phyloP scores from a whole-genome alignment of 2,797 vertebrate species.

The Pseudotriccus pelzelni region DNA sequence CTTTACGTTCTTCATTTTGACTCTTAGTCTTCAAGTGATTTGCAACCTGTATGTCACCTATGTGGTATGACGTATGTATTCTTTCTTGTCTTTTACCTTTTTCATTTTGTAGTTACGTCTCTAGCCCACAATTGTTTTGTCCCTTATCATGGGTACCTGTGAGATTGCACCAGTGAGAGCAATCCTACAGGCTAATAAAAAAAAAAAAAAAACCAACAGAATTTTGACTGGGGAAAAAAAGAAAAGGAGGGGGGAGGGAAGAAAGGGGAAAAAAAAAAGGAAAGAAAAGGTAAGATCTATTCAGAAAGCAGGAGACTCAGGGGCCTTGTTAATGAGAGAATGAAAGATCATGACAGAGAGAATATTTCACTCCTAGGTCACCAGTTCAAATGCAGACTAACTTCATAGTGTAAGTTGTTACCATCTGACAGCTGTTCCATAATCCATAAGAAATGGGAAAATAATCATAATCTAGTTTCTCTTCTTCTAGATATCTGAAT shows the following conservation, averaged over 20 bases:
- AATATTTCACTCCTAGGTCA: conserved; percentile 53
- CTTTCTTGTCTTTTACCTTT: not conserved
- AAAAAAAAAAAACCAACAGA: not conserved
- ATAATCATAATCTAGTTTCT: not conserved
- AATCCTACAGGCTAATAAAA: not conserved
- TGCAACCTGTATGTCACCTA: not conserved
- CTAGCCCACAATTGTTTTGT: not conserved
- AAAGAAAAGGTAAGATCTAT: not conserved
- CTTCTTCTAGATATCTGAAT: not conserved
- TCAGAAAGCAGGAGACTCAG: not conserved
- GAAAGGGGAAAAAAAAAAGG: not conserved
- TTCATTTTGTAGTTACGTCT: not conserved
- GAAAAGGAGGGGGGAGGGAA: not conserved
- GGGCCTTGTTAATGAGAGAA: conserved; percentile 9
- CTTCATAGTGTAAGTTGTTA: conserved; percentile 41
- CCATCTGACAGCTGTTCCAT: conserved; percentile 39
- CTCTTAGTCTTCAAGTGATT: not conserved
- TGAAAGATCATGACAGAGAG: conserved; percentile 15
- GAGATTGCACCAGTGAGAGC: not conserved
- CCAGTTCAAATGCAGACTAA: conserved; percentile 42
- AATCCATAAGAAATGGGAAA: conserved; percentile 22
- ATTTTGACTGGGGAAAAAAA: not conserved
- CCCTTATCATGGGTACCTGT: not conserved
- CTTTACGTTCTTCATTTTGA: not conserved
- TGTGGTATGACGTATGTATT: rapidly evolving